Evolutionary conservation across 2,797 vertebrate genomes (phyloP).

Genomic region (Alcedo quadribrachys): DNA sequence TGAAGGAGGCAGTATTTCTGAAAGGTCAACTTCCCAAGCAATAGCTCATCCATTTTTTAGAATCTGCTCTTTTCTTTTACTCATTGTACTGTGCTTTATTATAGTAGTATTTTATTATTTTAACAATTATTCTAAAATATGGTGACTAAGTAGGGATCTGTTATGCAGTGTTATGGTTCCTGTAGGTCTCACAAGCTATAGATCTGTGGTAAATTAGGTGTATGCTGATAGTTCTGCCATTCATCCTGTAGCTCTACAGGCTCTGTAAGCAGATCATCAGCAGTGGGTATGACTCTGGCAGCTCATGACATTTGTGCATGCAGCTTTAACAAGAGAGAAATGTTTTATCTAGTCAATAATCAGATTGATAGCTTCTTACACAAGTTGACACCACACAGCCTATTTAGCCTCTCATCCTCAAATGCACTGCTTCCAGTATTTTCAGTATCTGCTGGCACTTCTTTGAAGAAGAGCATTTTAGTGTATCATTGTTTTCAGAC

Average conservation of each 20-base stretch:
- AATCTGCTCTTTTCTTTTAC: background rate
- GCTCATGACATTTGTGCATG: background rate
- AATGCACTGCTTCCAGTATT: background rate
- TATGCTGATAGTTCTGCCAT: background rate
- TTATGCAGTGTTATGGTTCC: background rate
- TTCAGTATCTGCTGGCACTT: background rate
- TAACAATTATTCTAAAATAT: background rate
- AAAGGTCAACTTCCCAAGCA: background rate
- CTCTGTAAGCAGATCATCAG: background rate
- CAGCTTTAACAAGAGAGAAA: background rate
- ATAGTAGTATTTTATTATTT: background rate
- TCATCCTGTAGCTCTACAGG: slow-evolving; percentile 22
- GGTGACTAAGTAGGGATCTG: background rate
- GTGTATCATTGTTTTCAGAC: background rate
- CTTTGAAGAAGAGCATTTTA: background rate
- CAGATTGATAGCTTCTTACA: background rate
- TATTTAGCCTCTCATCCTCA: background rate
- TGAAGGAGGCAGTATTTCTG: background rate
- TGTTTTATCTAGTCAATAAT: background rate
- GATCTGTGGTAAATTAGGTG: background rate
- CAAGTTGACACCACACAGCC: background rate
- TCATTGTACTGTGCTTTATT: background rate
- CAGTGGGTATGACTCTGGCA: background rate
- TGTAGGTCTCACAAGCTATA: background rate
- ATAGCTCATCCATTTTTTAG: background rate